Conservation (phyloP, 2,888 invertebrate species). For the Lycia hirtaria region DNA sequence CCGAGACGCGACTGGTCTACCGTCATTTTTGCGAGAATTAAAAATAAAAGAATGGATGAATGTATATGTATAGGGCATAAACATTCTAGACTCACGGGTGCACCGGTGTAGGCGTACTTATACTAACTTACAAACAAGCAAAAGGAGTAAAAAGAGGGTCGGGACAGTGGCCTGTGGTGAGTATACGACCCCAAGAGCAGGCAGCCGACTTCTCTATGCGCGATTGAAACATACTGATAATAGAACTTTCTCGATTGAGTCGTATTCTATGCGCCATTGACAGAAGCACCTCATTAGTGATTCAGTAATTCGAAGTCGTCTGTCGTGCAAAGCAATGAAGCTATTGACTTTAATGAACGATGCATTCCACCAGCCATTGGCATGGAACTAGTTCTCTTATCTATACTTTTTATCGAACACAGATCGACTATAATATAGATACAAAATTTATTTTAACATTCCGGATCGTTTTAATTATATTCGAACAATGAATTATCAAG, state of each 20-base stretch:
- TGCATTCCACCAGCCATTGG: slow-evolving; percentile 47
- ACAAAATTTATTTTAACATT: slow-evolving; percentile 5
- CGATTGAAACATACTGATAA: slow-evolving; percentile 43
- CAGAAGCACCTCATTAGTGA: slow-evolving; percentile 63
- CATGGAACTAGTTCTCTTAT: slow-evolving; percentile 46
- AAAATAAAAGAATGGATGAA: slow-evolving; percentile 78
- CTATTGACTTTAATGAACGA: slow-evolving; percentile 52
- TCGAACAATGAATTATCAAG: slow-evolving; percentile 7
- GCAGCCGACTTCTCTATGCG: slow-evolving; percentile 48
- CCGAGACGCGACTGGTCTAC: slow-evolving; percentile 69
- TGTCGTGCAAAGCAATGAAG: slow-evolving; percentile 46
- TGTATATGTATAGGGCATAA: slow-evolving; percentile 68
- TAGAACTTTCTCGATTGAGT: slow-evolving; percentile 34
- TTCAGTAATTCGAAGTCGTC: slow-evolving; percentile 49
- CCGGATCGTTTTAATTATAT: neutral
- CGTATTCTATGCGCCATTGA: slow-evolving; percentile 42
- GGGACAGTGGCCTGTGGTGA: slow-evolving; percentile 70
- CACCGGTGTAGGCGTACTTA: slow-evolving; percentile 48
- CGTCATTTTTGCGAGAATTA: slow-evolving; percentile 75
- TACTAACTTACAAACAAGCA: slow-evolving; percentile 14
- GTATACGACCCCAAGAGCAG: slow-evolving; percentile 58
- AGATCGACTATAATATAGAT: slow-evolving; percentile 33
- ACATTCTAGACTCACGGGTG: slow-evolving; percentile 69
- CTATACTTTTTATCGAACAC: slow-evolving; percentile 38
- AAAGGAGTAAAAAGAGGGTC: slow-evolving; percentile 67